phyloP scores from a whole-genome alignment of 1,140 invertebrate genomes.

The Drosophila athabasca region DNA sequence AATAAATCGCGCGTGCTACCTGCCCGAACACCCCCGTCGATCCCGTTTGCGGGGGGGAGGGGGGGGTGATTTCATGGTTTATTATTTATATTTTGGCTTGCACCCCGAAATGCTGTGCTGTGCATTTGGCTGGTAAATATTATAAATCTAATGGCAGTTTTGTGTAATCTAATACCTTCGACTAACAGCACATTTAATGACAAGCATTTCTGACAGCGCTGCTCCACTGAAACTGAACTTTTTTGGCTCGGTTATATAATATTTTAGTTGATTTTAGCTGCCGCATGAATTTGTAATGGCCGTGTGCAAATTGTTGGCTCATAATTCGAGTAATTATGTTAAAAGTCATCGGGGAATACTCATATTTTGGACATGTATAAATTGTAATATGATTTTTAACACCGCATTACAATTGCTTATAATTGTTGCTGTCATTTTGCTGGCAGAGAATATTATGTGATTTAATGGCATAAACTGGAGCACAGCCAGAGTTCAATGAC shows the following conservation, averaged over 20 bases:
- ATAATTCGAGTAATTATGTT: constrained; percentile 54
- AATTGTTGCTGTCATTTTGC: constrained; percentile 14
- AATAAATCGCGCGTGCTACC: constrained; percentile 50
- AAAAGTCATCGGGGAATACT: constrained; percentile 36
- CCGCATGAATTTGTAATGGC: constrained; percentile 60
- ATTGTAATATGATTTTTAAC: constrained; percentile 44
- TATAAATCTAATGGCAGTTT: constrained; percentile 45
- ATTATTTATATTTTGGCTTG: constrained; percentile 65
- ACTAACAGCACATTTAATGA: constrained; percentile 68
- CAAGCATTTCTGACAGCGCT: constrained; percentile 53
- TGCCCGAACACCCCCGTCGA: constrained; percentile 19
- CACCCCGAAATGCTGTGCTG: constrained; percentile 23
- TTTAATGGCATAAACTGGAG: constrained; percentile 26
- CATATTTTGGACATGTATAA: constrained; percentile 9
- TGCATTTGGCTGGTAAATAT: constrained; percentile 55
- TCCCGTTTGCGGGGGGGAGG: not conserved
- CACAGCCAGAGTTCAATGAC: constrained; percentile 14
- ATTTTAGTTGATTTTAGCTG: constrained; percentile 57
- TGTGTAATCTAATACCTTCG: constrained; percentile 68
- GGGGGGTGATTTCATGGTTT: constrained; percentile 33
- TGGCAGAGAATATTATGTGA: constrained; percentile 22
- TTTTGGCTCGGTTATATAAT: constrained; percentile 13
- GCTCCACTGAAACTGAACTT: not conserved
- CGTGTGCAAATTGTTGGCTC: constrained; percentile 30
- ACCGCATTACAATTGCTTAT: constrained; percentile 12